phyloP scores from a whole-genome alignment of 2,888 invertebrate species.

The Nomada lathburiana region DNA sequence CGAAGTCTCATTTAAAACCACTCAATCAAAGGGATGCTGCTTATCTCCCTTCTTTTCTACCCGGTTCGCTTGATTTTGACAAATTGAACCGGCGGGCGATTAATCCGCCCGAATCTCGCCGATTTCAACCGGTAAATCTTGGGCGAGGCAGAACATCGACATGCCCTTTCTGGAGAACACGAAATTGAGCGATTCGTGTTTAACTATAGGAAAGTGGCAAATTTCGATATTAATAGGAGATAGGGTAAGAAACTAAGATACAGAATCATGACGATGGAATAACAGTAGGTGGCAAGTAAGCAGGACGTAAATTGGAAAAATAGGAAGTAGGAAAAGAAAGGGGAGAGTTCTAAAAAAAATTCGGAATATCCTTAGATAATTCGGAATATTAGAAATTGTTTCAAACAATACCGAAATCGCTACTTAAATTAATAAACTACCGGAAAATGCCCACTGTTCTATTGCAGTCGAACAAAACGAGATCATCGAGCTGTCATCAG shows the following conservation, averaged over 20 bases:
- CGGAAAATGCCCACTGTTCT: conserved; percentile 13
- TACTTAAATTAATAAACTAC: too few species aligned
- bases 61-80: conserved; percentile 27
- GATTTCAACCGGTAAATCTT: not conserved
- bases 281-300: conserved; percentile 37
- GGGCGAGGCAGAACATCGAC: not conserved
- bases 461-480: conserved; percentile 32
- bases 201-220: not conserved
- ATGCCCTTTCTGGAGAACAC: not conserved
- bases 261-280: conserved; percentile 3
- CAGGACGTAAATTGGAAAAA: not conserved
- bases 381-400: too few species aligned
- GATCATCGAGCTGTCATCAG: conserved; percentile 43
- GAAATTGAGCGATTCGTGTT: not conserved
- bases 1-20: conserved; percentile 47
- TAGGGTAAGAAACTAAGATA: not conserved
- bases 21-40: conserved; percentile 45
- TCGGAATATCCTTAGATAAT: too few species aligned
- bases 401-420: too few species aligned
- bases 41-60: conserved; percentile 19
- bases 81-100: conserved; percentile 43
- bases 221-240: too few species aligned
- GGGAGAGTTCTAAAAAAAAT: too few species aligned
- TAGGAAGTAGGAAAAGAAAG: too few species aligned
- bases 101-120: not conserved